Percentiles rank a stretch among this genome's conserved stretches.
These are phyloP conservation scores for Stenotaenia linearis DNA, from an alignment of 2,888 invertebrate genomes.

Conservation along the genomic window DNA sequence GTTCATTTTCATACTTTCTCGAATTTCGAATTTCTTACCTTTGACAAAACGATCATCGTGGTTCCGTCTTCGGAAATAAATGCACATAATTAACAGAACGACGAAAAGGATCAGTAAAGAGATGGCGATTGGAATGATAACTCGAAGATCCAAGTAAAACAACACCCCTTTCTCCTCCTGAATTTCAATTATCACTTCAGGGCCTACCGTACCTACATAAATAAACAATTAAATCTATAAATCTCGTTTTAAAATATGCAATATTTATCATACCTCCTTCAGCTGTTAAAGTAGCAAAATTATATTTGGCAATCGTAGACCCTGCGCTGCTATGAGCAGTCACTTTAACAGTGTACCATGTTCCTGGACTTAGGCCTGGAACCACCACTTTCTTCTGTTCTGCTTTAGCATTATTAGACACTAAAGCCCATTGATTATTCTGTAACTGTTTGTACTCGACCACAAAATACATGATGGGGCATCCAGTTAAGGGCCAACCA, in stretches of 20 bases:
- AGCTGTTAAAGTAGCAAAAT: slow-evolving; percentile 35
- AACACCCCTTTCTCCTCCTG: slow-evolving; percentile 29
- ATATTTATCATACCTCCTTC: slow-evolving; percentile 36
- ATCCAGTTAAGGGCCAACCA: slow-evolving; percentile 92
- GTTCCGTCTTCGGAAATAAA: slow-evolving; percentile 31
- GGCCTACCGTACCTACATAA: slow-evolving; percentile 24
- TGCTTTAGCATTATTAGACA: slow-evolving; percentile 85
- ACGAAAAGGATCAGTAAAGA: slow-evolving; percentile 30
- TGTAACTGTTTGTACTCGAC: slow-evolving; percentile 75
- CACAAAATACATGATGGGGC: slow-evolving; percentile 90
- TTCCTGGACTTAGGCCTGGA: slow-evolving; percentile 83
- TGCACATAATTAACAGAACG: slow-evolving; percentile 30
- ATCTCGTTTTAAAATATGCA: neutral
- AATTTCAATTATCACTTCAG: slow-evolving; percentile 26
- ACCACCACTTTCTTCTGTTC: slow-evolving; percentile 81
- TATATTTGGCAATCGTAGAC: slow-evolving; percentile 32
- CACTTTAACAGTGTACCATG: slow-evolving; percentile 85
- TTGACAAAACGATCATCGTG: slow-evolving; percentile 32
- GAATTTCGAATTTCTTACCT: slow-evolving; percentile 14
- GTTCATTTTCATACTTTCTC: neutral
- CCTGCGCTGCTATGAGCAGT: slow-evolving; percentile 50
- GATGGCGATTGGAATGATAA: slow-evolving; percentile 31
- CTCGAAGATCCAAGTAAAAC: slow-evolving; percentile 31
- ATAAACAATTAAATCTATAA: neutral
- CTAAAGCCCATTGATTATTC: slow-evolving; percentile 76